phyloP scores from a whole-genome alignment of 2,113 vertebrate species.

The Centrocercus urophasianus region DNA sequence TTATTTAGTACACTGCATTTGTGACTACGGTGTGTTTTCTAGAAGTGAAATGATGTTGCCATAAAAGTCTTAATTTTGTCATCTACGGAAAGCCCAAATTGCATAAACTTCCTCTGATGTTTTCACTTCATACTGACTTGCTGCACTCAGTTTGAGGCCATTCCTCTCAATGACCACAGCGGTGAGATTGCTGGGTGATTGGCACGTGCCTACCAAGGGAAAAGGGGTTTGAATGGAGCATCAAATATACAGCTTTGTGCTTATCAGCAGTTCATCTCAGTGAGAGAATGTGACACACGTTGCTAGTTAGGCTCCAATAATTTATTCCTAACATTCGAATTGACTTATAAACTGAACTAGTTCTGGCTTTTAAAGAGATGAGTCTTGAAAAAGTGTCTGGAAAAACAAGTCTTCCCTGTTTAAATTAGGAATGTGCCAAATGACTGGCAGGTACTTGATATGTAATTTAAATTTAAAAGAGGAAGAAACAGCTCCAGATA shows the following conservation, averaged over 20 bases:
- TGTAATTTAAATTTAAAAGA: conserved; percentile 75
- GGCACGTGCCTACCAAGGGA: background rate
- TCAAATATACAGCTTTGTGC: background rate
- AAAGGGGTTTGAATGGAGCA: background rate
- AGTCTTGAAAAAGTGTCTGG: conserved; percentile 69
- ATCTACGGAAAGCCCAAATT: background rate
- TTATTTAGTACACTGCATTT: background rate
- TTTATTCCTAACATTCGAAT: conserved; percentile 18
- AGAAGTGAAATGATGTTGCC: background rate
- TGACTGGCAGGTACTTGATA: conserved; percentile 69
- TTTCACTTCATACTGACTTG: background rate
- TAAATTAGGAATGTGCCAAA: conserved; percentile 70
- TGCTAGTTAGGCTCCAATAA: background rate
- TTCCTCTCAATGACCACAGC: background rate
- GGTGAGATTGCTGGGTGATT: background rate
- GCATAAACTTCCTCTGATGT: background rate
- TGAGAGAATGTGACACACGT: background rate
- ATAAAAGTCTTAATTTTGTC: background rate
- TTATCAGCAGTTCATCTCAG: background rate
- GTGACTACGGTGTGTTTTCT: background rate
- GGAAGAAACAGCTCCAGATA: conserved; percentile 68
- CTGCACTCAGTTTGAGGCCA: background rate
- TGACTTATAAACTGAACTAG: conserved; percentile 67
- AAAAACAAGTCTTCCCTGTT: conserved; percentile 77
- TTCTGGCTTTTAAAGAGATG: conserved; percentile 69